These are phyloP conservation scores for Nysson spinosus DNA, from an alignment of 2,888 invertebrate genomes.

Conservation along the genomic window DNA sequence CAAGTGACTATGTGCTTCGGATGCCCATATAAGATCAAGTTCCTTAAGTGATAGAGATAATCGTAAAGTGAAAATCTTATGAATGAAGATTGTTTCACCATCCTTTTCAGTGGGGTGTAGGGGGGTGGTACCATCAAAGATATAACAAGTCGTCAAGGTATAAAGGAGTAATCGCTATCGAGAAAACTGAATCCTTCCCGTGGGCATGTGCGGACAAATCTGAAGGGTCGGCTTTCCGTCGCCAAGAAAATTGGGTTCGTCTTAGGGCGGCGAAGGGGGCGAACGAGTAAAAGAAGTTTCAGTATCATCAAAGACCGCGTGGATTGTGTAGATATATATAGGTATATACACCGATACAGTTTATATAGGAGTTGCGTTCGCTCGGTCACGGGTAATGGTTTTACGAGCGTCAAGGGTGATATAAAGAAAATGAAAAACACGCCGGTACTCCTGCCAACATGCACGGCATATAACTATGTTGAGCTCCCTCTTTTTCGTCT, in stretches of 20 bases:
- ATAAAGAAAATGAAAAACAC: constrained; percentile 95
- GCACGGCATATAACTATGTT: constrained; percentile 74
- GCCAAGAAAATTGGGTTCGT: constrained; percentile 69
- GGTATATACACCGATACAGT: constrained; percentile 48
- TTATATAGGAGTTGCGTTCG: constrained; percentile 74
- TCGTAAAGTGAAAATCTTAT: too few species aligned
- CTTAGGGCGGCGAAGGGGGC: constrained; percentile 33
- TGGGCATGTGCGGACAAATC: constrained; percentile 51
- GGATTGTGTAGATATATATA: constrained; percentile 59
- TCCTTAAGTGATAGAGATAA: too few species aligned
- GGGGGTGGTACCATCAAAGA: neutral
- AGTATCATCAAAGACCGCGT: constrained; percentile 67
- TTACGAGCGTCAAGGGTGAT: constrained; percentile 91
- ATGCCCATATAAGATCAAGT: too few species aligned
- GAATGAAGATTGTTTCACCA: too few species aligned
- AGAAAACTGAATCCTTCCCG: constrained; percentile 61
- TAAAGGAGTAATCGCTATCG: constrained; percentile 47
- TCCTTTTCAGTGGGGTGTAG: too few species aligned
- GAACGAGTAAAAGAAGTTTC: constrained; percentile 48
- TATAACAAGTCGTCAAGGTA: constrained; percentile 7
- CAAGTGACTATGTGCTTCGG: too few species aligned
- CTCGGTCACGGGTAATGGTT: constrained; percentile 93
- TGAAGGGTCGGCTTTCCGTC: constrained; percentile 51
- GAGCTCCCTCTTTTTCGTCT: constrained; percentile 63
- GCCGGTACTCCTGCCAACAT: constrained; percentile 74